Conservation (phyloP, 2,888 invertebrate genomes). For the Apantesis nais region DNA sequence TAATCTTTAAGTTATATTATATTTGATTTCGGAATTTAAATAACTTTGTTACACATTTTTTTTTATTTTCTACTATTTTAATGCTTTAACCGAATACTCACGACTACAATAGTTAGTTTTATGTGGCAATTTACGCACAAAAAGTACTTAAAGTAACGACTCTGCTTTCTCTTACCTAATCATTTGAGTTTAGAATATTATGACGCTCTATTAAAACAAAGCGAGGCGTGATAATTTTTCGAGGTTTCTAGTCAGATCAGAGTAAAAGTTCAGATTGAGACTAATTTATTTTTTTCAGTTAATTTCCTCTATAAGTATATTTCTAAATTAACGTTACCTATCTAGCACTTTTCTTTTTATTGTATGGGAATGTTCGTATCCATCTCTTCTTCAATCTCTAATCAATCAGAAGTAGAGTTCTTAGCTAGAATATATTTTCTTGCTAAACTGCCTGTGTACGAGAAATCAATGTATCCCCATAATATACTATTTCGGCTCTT, state of each 20-base stretch:
- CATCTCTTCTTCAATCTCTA: no score
- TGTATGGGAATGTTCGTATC: no score
- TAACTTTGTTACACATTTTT: neutral
- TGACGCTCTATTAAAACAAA: slow-evolving; percentile 8
- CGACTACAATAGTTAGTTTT: neutral
- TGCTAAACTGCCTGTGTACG: neutral
- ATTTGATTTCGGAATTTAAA: neutral
- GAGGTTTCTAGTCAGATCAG: neutral
- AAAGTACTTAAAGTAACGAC: slow-evolving; percentile 4
- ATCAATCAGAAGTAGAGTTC: neutral
- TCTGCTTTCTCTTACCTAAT: slow-evolving; percentile 10
- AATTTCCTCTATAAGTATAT: neutral
- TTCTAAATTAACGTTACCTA: neutral
- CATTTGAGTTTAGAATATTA: slow-evolving; percentile 6
- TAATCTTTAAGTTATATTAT: neutral
- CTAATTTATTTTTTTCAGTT: neutral
- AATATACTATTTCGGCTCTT: neutral
- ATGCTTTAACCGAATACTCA: neutral
- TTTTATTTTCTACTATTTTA: neutral
- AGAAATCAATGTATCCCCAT: neutral
- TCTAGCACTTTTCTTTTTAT: neutral
- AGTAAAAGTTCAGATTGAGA: neutral
- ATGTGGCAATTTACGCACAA: neutral
- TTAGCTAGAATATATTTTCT: neutral
- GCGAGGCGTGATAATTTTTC: neutral